Evolutionary conservation across 2,888 invertebrate species (phyloP).

Genomic region (Watsonalla cultraria): DNA sequence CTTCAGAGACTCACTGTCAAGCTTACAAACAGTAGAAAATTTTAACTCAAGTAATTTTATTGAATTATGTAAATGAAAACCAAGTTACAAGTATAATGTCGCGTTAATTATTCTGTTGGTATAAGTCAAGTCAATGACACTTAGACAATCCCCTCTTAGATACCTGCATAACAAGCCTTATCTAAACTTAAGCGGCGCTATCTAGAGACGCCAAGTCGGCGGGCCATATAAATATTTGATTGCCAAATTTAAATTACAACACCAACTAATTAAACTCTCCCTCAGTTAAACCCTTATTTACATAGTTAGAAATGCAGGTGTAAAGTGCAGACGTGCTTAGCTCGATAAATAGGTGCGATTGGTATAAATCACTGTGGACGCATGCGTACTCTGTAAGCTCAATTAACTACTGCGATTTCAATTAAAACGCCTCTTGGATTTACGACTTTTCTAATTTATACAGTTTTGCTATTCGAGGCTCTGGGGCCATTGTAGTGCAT

Average conservation of each 20-base stretch:
- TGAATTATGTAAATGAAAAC: too few species aligned
- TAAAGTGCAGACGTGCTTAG: slow-evolving; percentile 36
- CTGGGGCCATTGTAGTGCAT: not conserved
- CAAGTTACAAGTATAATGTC: too few species aligned
- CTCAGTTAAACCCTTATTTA: slow-evolving; percentile 24
- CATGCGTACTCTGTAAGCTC: slow-evolving; percentile 61
- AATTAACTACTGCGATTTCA: slow-evolving; percentile 72
- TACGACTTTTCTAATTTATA: slow-evolving; percentile 67
- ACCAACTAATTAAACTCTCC: not conserved
- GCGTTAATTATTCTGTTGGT: too few species aligned
- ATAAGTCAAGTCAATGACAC: not conserved
- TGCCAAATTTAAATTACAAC: slow-evolving; percentile 4
- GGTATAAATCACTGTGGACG: slow-evolving; percentile 57
- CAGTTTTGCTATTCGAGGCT: slow-evolving; percentile 39
- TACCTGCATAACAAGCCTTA: not conserved
- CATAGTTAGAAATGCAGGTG: slow-evolving; percentile 37
- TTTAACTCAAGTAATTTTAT: too few species aligned
- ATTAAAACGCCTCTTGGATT: slow-evolving; percentile 72
- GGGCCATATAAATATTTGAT: not conserved
- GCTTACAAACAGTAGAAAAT: too few species aligned
- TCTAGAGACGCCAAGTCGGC: not conserved
- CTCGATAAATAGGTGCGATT: slow-evolving; percentile 54
- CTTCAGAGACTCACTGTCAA: too few species aligned
- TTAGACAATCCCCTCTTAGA: not conserved
- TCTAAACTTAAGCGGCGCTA: not conserved